These are phyloP conservation scores for Cheilinus undulatus DNA, from an alignment of 2,113 vertebrate species.

Conservation along the genomic window DNA sequence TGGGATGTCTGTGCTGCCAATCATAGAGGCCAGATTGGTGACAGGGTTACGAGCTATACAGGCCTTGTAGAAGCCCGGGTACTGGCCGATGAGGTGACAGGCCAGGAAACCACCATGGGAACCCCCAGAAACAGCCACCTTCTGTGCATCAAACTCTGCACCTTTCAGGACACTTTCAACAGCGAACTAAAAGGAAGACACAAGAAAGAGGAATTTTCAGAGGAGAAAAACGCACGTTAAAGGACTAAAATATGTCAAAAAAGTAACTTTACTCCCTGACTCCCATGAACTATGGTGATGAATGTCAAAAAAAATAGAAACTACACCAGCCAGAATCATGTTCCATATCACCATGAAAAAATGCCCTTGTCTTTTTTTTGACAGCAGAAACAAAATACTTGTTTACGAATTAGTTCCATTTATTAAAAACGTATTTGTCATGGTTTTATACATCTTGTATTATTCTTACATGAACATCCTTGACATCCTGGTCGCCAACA, in stretches of 20 bases:
- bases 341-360: not conserved
- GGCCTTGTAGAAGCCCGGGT: conserved; percentile 89
- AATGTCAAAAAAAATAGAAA: not conserved
- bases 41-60: conserved; percentile 93
- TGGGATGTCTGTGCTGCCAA: conserved; percentile 91
- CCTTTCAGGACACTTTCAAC: conserved; percentile 88
- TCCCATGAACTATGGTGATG: not conserved
- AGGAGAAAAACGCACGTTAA: not conserved
- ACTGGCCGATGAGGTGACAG: conserved; percentile 95
- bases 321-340: too few species aligned
- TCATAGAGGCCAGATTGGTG: conserved; percentile 92
- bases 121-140: conserved; percentile 88
- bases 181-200: conserved; percentile 81
- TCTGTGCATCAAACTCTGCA: conserved; percentile 80
- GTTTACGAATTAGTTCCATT: not conserved
- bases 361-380: not conserved
- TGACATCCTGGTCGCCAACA: conserved; percentile 91
- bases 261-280: too few species aligned
- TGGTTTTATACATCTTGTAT: not conserved
- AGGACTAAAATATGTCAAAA: too few species aligned
- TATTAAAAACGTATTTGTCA: not conserved
- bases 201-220: not conserved
- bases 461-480: conserved; percentile 92
- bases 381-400: not conserved
- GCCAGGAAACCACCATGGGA: conserved; percentile 96